These are phyloP conservation scores for Andricus curvator DNA, from an alignment of 2,888 invertebrate species.

Conservation along the genomic window DNA sequence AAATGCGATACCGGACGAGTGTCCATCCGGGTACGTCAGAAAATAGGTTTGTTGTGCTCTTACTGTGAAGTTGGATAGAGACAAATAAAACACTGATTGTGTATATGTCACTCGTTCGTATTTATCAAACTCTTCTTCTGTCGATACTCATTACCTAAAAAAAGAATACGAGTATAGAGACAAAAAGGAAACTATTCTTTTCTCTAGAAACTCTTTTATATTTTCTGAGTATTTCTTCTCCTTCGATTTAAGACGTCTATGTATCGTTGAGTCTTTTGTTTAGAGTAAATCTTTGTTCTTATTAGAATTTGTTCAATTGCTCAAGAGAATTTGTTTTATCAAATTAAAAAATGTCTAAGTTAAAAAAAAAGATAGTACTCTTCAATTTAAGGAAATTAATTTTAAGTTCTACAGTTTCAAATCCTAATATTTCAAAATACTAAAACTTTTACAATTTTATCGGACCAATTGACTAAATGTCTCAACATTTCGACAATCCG, in stretches of 20 bases:
- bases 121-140: not conserved
- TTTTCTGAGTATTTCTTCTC: not conserved
- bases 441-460: no score
- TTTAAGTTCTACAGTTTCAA: no score
- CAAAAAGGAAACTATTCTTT: not conserved
- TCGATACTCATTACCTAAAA: slow-evolving; percentile 2
- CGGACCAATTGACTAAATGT: no score
- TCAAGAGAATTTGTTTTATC: no score
- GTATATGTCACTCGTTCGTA: not conserved
- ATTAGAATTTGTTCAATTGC: no score
- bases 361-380: no score
- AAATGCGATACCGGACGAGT: not conserved
- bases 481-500: no score
- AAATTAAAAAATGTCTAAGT: no score
- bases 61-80: not conserved
- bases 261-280: not conserved
- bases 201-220: not conserved
- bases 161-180: not conserved
- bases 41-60: not conserved
- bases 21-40: not conserved
- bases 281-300: not conserved
- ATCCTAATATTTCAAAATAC: no score
- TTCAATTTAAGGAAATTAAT: no score
- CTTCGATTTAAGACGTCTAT: not conserved
- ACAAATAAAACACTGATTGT: slow-evolving; percentile 8